A percentile compares a stretch with the other conserved stretches of the same genome.
phyloP scores from a whole-genome alignment of 2,113 vertebrate genomes.

The Phalacrocorax brasilianus region DNA sequence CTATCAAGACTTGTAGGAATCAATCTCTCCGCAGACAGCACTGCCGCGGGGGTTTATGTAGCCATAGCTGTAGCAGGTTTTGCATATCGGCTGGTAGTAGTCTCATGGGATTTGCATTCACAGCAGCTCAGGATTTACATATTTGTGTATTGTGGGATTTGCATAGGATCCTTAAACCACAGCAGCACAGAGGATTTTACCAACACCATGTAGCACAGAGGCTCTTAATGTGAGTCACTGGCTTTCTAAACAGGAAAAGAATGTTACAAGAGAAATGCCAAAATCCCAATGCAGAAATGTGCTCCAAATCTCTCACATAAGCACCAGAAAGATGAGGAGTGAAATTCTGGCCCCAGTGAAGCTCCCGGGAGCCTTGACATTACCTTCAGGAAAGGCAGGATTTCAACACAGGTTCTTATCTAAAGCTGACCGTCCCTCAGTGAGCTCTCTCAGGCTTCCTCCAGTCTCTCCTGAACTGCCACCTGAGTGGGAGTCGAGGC shows the following conservation, averaged over 20 bases:
- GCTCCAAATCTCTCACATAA: not conserved
- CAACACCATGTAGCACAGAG: not conserved
- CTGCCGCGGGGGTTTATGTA: not conserved
- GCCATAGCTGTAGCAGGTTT: slow-evolving; percentile 24
- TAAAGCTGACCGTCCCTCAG: not conserved
- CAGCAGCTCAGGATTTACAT: slow-evolving; percentile 51
- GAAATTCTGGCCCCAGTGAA: not conserved
- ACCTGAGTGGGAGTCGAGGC: not conserved
- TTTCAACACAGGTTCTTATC: not conserved
- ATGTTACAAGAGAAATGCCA: not conserved
- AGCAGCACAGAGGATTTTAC: not conserved
- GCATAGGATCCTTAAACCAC: slow-evolving; percentile 24
- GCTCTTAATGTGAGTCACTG: not conserved
- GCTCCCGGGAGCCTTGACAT: not conserved
- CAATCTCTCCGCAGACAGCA: not conserved
- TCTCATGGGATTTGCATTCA: slow-evolving; percentile 50
- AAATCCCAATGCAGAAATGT: too few species aligned
- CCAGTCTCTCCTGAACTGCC: not conserved
- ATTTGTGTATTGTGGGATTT: slow-evolving; percentile 41
- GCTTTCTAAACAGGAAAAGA: not conserved
- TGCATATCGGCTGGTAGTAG: not conserved
- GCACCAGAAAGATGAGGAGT: not conserved
- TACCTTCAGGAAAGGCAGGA: not conserved
- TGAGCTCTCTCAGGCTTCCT: not conserved
- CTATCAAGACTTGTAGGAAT: not conserved